A percentile compares a stretch with the other conserved stretches of the same genome.
Evolutionary conservation across 2,113 vertebrate species (phyloP).

Genomic region (Rhynchomys soricoides): DNA sequence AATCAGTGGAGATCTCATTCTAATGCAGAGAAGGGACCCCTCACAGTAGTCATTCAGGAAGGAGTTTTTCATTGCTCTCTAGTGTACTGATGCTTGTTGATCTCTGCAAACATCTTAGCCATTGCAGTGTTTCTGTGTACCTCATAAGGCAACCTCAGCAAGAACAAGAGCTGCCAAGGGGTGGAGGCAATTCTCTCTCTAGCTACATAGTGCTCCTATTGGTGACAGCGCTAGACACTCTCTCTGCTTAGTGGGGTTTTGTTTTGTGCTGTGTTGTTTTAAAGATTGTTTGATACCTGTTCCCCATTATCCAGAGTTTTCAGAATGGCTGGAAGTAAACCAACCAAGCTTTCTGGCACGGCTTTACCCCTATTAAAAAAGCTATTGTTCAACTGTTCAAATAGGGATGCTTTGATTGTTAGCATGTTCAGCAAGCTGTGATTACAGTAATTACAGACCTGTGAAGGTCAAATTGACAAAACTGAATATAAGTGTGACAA

Average conservation of each 20-base stretch:
- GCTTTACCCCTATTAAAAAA: conserved; percentile 66
- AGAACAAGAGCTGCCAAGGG: neutral
- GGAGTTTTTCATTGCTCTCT: neutral
- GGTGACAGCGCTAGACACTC: neutral
- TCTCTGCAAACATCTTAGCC: conserved; percentile 29
- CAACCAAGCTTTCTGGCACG: conserved; percentile 62
- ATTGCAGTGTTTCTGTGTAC: neutral
- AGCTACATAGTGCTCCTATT: neutral
- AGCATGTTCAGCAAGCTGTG: conserved; percentile 74
- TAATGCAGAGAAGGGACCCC: neutral
- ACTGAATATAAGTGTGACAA: conserved; percentile 73
- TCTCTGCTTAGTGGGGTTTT: neutral
- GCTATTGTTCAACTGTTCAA: conserved; percentile 77
- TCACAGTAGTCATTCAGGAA: neutral
- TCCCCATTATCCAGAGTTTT: conserved; percentile 52
- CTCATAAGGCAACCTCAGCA: neutral
- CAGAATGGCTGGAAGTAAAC: conserved; percentile 51
- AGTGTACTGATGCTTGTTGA: conserved; percentile 6
- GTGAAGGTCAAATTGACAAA: conserved; percentile 83
- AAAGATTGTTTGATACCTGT: conserved; percentile 38
- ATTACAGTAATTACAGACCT: conserved; percentile 82
- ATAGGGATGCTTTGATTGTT: conserved; percentile 78
- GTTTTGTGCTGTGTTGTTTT: neutral
- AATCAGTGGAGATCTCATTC: neutral
- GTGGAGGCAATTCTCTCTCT: neutral